phyloP scores from a whole-genome alignment of 2,888 invertebrate genomes.

The Dione vanillae region DNA sequence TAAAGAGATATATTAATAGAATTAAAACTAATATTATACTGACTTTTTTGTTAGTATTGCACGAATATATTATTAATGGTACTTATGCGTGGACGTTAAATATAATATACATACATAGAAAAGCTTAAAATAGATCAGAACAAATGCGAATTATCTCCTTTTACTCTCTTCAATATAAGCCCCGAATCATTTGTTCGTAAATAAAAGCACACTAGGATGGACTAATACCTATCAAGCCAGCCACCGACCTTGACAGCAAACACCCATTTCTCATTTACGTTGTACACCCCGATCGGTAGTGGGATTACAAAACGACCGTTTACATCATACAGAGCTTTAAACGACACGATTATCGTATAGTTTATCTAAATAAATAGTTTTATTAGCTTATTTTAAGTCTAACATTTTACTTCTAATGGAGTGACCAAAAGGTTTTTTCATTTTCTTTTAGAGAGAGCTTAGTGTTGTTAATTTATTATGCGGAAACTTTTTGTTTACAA shows the following conservation, averaged over 20 bases:
- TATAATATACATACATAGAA: no score
- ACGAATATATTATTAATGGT: no score
- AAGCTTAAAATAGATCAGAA: not conserved
- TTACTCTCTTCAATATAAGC: not conserved
- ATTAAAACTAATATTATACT: no score
- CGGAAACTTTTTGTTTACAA: no score
- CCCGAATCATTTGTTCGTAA: constrained; percentile 16
- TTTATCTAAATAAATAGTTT: no score
- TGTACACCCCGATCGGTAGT: constrained; percentile 44
- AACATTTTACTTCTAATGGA: no score
- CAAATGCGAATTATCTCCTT: not conserved
- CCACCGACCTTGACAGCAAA: constrained; percentile 56
- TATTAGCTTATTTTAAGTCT: no score
- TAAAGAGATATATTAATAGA: no score
- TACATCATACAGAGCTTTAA: constrained; percentile 18
- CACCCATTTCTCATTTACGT: constrained; percentile 47
- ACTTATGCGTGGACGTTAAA: no score
- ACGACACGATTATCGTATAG: constrained; percentile 37
- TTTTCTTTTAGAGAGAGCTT: not conserved
- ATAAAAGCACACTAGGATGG: constrained; percentile 16
- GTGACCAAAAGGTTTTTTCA: not conserved
- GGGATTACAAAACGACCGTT: constrained; percentile 40
- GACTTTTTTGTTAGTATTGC: no score
- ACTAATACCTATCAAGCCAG: constrained; percentile 30
- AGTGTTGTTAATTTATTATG: no score